Conservation (phyloP, 2,888 invertebrate genomes). For the Clitarchus hookeri region DNA sequence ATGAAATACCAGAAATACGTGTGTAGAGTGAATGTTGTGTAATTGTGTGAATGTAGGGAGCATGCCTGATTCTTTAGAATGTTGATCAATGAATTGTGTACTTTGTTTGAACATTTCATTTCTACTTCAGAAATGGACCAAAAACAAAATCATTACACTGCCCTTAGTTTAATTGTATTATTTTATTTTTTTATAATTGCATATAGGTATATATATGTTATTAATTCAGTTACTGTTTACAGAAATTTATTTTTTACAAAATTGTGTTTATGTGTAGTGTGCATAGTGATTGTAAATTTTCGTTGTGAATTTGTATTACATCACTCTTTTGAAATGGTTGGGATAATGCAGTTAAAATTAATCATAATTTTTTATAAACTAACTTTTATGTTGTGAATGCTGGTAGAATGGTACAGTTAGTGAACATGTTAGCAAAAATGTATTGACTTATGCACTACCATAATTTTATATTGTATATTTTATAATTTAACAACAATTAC, state of each 20-base stretch:
- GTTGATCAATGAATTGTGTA: neutral
- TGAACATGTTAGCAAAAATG: neutral
- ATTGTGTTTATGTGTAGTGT: neutral
- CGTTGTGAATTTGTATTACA: neutral
- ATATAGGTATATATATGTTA: neutral
- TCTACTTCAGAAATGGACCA: neutral
- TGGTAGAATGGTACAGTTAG: neutral
- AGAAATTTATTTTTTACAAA: neutral
- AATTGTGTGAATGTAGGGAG: neutral
- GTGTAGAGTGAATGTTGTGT: neutral
- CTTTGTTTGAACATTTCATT: neutral
- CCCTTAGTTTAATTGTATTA: neutral
- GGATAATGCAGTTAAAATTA: neutral
- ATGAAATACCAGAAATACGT: constrained; percentile 51
- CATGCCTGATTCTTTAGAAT: neutral
- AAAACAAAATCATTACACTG: neutral
- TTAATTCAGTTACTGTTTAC: neutral
- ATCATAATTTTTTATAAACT: neutral
- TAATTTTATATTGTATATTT: neutral
- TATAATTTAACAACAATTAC: neutral
- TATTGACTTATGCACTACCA: neutral
- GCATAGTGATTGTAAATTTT: neutral
- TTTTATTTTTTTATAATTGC: neutral
- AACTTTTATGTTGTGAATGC: neutral
- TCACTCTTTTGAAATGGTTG: neutral